Base-by-base conservation (phyloP, 2,113 vertebrate genomes). In the Crotalus viridis region DNA sequence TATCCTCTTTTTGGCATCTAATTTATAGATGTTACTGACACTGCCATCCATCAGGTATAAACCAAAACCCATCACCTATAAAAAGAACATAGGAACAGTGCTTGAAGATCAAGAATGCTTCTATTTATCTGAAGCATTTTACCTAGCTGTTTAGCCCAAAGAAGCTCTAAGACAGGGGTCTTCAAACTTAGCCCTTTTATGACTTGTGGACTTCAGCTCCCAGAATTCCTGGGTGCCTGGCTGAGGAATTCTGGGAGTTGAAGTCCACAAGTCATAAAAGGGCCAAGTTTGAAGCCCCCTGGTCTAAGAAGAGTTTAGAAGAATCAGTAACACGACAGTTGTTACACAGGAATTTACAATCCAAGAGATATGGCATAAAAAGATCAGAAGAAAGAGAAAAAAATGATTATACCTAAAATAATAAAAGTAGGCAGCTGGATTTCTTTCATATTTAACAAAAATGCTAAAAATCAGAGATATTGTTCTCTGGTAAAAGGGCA, bases 31-130 rank as follows among this genome's bases (percentile, higher is more conserved):
- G 97, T 99, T 99, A 97, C 99, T 99, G 96, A 98, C 98, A 85
- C 96, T 98, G 90, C 99, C 99, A 93, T 99, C 99, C 98, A 99
- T 99, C 91, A 99, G 96, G 94, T 99, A 99, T 91, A 99, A 97
- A 9, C 99, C 99, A 94, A 99, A 99, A 5, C 99, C 99, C 99
- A 99, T 99, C 5, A 99, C 99, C 99, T 99, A 64, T 8, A 96
- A 96, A 93, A 92, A 15, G 4, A 87, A 88, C 51, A 92, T 61
- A 22, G 28, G 15, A 59, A 54, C 24, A 92, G 2, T 48, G 33
- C 19, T 61, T 4, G 28, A 21, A 48, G 33, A 12, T 5, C 69
- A 43, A 43, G 33, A 81, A 48, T 43, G 19, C 39, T 2, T 59
- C 39, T 89, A 56, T 88, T 39, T 88, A 57, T 89, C 39, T 43